Evolutionary conservation across 2,797 vertebrate species (phyloP).

Genomic region (Anas acuta): DNA sequence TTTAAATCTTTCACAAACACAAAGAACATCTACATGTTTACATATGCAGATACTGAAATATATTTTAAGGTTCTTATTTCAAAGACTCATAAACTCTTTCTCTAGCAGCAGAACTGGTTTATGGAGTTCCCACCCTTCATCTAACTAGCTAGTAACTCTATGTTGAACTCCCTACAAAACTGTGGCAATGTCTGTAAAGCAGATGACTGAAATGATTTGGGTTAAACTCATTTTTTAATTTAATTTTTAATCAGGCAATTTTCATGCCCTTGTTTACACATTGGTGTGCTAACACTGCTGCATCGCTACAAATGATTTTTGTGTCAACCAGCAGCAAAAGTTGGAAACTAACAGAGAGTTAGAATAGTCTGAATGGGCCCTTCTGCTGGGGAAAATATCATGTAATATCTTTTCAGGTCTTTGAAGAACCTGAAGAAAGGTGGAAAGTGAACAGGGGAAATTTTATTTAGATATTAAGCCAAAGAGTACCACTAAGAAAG

Average conservation of each 20-base stretch:
- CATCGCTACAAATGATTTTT: not conserved
- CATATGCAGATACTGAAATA: not conserved
- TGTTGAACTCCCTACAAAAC: not conserved
- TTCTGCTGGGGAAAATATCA: not conserved
- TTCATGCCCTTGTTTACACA: not conserved
- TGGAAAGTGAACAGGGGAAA: not conserved
- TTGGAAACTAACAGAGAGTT: not conserved
- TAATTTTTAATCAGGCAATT: not conserved
- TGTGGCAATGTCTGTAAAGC: not conserved
- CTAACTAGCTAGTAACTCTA: not conserved
- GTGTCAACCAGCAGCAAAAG: not conserved
- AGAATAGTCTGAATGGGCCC: not conserved
- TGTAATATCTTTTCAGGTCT: not conserved
- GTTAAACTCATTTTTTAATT: not conserved
- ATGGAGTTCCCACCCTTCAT: not conserved
- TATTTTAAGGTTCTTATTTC: not conserved
- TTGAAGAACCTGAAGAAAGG: not conserved
- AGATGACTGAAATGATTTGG: not conserved
- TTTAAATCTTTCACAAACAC: not conserved
- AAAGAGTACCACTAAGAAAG: not conserved
- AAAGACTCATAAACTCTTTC: not conserved
- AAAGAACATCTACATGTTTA: not conserved
- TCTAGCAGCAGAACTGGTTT: not conserved
- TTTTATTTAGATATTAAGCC: not conserved
- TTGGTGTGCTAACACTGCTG: not conserved